phyloP scores from a whole-genome alignment of 2,113 vertebrate genomes.

The Oncorhynchus kisutch region DNA sequence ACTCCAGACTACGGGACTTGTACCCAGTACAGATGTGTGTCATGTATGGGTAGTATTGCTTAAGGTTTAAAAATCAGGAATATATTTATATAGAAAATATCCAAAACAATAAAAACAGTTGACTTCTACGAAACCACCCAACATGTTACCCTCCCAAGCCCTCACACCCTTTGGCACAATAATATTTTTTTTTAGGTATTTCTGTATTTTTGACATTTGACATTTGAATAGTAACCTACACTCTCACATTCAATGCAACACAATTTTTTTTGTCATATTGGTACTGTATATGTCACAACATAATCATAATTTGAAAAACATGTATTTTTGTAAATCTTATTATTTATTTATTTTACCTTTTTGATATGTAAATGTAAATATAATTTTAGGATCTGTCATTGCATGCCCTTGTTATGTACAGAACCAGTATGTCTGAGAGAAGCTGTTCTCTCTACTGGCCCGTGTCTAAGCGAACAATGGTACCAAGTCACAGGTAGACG shows the following conservation, averaged over 20 bases:
- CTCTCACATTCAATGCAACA: constrained; percentile 69
- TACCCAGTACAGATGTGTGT: constrained; percentile 14
- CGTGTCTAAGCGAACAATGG: neutral
- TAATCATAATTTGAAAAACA: constrained; percentile 42
- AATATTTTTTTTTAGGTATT: constrained; percentile 24
- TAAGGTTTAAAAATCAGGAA: constrained; percentile 64
- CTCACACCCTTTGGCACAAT: constrained; percentile 71
- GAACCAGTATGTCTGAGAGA: constrained; percentile 43
- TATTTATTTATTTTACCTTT: constrained; percentile 35
- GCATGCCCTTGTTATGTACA: constrained; percentile 76
- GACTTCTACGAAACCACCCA: constrained; percentile 62
- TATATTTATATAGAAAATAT: constrained; percentile 66
- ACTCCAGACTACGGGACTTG: neutral
- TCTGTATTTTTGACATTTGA: constrained; percentile 4
- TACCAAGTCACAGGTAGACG: too few species aligned
- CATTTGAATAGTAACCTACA: constrained; percentile 64
- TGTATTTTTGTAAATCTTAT: neutral
- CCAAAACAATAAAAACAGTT: constrained; percentile 71
- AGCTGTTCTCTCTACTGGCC: constrained; percentile 45
- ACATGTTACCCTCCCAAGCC: constrained; percentile 44
- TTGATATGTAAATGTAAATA: constrained; percentile 61
- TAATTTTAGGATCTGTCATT: constrained; percentile 52
- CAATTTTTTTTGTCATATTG: constrained; percentile 56
- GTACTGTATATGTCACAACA: constrained; percentile 60
- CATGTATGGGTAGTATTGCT: constrained; percentile 70